These are phyloP conservation scores for Lagodon rhomboides DNA, from an alignment of 2,797 vertebrate genomes.

Conservation along the genomic window DNA sequence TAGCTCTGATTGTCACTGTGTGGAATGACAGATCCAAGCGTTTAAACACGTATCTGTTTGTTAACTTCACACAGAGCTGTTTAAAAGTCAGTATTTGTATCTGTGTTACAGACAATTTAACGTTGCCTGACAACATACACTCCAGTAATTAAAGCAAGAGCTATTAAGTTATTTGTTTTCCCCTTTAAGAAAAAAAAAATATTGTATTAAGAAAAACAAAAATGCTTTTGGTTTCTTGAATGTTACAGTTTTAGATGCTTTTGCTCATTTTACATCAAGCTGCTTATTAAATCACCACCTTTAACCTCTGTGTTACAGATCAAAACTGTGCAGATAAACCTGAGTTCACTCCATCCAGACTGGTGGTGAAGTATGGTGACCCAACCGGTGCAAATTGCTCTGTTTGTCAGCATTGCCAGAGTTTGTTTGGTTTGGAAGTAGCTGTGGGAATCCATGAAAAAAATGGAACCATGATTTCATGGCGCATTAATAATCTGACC, in stretches of 20 bases:
- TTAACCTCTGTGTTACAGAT: slow-evolving; percentile 19
- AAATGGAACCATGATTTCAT: background rate
- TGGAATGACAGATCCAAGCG: too few relatives aligned
- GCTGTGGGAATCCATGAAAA: rapidly evolving
- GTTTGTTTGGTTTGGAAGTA: rapidly evolving
- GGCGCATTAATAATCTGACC: slow-evolving; percentile 23
- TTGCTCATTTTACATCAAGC: too few relatives aligned
- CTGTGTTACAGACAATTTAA: too few relatives aligned
- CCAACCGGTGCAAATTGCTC: slow-evolving; percentile 10
- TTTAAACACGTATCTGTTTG: too few relatives aligned
- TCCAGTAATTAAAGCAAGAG: too few relatives aligned
- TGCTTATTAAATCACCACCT: too few relatives aligned
- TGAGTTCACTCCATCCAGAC: slow-evolving; percentile 31
- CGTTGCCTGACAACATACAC: too few relatives aligned
- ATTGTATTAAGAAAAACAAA: too few relatives aligned
- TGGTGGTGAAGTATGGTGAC: slow-evolving; percentile 48
- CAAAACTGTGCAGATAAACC: background rate
- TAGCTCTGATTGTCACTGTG: background rate
- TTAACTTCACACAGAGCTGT: background rate
- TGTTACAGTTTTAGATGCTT: too few relatives aligned
- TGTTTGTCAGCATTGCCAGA: background rate
- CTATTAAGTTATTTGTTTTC: too few relatives aligned
- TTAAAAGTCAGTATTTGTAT: background rate
- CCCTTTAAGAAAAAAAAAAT: too few relatives aligned
- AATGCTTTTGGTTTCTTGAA: too few relatives aligned